A percentile compares a stretch with the other conserved stretches of the same genome.
Evolutionary conservation across 2,888 invertebrate species (phyloP).

Genomic region (Strigamia maritima): DNA sequence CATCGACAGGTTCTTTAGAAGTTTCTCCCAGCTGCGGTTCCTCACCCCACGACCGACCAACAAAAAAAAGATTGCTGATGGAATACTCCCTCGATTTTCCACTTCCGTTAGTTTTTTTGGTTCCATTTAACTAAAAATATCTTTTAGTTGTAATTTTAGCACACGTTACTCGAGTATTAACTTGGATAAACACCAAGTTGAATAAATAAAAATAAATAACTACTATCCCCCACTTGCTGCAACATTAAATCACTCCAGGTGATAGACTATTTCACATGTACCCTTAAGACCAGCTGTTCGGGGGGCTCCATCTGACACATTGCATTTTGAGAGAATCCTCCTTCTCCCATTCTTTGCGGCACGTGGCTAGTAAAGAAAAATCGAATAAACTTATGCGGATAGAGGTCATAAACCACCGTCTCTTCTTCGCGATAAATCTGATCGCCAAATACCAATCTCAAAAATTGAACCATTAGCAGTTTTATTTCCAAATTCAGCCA

Average conservation of each 20-base stretch:
- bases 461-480: too few species aligned
- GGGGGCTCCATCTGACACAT: background rate
- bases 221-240: background rate
- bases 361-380: background rate
- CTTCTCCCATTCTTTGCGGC: background rate
- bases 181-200: background rate
- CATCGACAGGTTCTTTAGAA: conserved; percentile 1
- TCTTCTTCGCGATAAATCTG: too few species aligned
- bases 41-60: background rate
- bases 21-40: background rate
- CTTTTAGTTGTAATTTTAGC: background rate
- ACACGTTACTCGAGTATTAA: background rate
- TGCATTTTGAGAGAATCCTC: background rate
- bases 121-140: background rate
- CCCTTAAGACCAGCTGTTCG: background rate
- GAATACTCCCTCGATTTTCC: background rate
- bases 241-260: background rate
- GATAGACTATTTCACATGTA: background rate
- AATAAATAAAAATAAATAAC: background rate
- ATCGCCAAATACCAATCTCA: too few species aligned
- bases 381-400: too few species aligned
- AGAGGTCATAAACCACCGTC: too few species aligned
- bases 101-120: background rate
- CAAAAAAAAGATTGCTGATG: background rate
- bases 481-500: too few species aligned